Conservation (phyloP, 2,797 vertebrate species). For the Parauchenoglanis ngamensis region DNA sequence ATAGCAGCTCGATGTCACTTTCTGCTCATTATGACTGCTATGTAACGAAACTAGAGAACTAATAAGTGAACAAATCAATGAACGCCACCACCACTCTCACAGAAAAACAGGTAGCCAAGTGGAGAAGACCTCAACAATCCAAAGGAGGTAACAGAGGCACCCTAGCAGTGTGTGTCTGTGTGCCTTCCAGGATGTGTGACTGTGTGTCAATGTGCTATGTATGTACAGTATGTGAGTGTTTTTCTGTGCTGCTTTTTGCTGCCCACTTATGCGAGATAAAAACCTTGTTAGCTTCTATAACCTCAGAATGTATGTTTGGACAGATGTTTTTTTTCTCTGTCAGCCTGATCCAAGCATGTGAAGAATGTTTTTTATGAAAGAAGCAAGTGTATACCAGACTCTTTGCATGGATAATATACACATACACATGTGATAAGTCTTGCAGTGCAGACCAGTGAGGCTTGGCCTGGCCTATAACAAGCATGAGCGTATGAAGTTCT, state of each 20-base stretch:
- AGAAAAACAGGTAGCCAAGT: slow-evolving; percentile 72
- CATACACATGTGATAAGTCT: slow-evolving; percentile 11
- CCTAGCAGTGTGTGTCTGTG: slow-evolving; percentile 48
- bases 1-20: background rate
- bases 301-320: slow-evolving; percentile 31
- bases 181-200: slow-evolving; percentile 9
- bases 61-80: slow-evolving; percentile 66
- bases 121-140: slow-evolving; percentile 64
- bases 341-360: slow-evolving; percentile 38
- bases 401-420: slow-evolving; percentile 45
- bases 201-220: slow-evolving; percentile 11
- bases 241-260: slow-evolving; percentile 39
- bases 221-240: slow-evolving; percentile 30
- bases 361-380: slow-evolving; percentile 42
- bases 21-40: slow-evolving; percentile 23
- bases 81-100: slow-evolving; percentile 67
- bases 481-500: slow-evolving; percentile 42
- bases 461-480: slow-evolving; percentile 40
- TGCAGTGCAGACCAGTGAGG: slow-evolving; percentile 20
- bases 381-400: slow-evolving; percentile 17
- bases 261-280: slow-evolving; percentile 13
- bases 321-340: slow-evolving; percentile 20
- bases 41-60: slow-evolving; percentile 18
- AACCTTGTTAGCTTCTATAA: slow-evolving; percentile 7
- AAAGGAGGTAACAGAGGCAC: slow-evolving; percentile 76